Evolutionary conservation across 1,140 invertebrate genomes (phyloP).

Genomic region (Trypoxylus dichotomus): DNA sequence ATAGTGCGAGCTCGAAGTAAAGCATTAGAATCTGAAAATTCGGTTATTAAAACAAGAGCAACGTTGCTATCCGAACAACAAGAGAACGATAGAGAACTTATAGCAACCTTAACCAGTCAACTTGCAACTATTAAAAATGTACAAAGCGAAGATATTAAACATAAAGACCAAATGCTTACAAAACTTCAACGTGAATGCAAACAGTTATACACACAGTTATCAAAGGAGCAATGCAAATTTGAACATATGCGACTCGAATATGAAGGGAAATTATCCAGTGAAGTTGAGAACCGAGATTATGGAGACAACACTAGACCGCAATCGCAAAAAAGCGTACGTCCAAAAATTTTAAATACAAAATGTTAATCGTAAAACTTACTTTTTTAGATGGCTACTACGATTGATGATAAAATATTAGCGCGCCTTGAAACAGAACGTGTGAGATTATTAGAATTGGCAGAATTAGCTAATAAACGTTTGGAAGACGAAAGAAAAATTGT

Average conservation of each 20-base stretch:
- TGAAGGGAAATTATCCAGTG: conserved; percentile 38
- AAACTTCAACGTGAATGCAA: conserved; percentile 40
- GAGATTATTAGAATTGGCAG: conserved; percentile 57
- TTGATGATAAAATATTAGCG: conserved; percentile 5
- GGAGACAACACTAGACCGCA: background rate
- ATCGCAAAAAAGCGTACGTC: background rate
- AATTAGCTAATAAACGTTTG: conserved; percentile 56
- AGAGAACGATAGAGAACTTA: conserved; percentile 45
- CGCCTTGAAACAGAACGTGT: conserved; percentile 59
- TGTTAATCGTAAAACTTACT: background rate
- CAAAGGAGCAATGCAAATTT: conserved; percentile 33
- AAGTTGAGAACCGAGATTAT: background rate
- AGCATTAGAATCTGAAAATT: conserved; percentile 60
- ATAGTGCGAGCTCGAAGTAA: conserved; percentile 59
- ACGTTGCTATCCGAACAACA: conserved; percentile 31
- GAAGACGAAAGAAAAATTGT: conserved; percentile 56
- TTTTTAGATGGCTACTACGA: background rate
- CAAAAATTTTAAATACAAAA: background rate
- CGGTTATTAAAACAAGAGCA: conserved; percentile 52
- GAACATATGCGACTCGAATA: conserved; percentile 61
- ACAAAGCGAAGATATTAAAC: conserved; percentile 34
- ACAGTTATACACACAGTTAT: conserved; percentile 39
- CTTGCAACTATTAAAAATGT: conserved; percentile 32
- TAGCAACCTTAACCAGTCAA: conserved; percentile 58
- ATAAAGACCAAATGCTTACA: conserved; percentile 33